Base-by-base conservation (phyloP, 2,797 vertebrate genomes). In the Halcyon chelicuti region DNA sequence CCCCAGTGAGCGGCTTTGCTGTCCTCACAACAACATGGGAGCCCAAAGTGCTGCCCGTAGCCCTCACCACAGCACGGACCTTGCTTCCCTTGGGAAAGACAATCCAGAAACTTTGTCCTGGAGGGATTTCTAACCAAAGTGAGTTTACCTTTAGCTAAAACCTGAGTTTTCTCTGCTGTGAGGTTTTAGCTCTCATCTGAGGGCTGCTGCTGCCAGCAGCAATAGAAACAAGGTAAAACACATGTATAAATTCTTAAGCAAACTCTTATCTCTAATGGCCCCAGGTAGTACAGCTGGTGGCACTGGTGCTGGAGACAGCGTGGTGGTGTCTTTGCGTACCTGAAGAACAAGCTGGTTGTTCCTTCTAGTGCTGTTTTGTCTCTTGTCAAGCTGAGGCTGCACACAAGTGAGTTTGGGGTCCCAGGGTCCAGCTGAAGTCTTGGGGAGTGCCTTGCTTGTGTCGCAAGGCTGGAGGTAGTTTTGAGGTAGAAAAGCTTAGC, bases 21-120 rank as follows among this genome's bases (percentile, higher is more conserved):
- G 29, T 62, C 29, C 57, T 21, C 13, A 20, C 19, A 20, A 12
- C 7, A 40, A 7, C 0, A 1, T 0, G 0, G 29, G 19, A 35
- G 31, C 63, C 18, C 33, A 65, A n/a, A 29, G 29, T 57, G 29
- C 40, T 18, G 37, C 37, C 31, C 16, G 5, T 0, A 47, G 18
- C 33, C 51, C 9, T 2, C 2, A 9, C 12, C 51, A 28, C 0
- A 0, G n/a, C 9, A 0, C 0, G 0, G 35, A 49, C 18, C 14
- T 77, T 2, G 1, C 19, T 44, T 29, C n/a, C 4, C 26, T 4
- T 33, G 5, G 33, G 66, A 63, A n/a, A 35, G 26, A n/a, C 13
- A 25, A 47, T 39, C 39, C 39, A 35, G 21, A 65, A 61, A 25
- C 17, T 54, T 62, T 2, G 2, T 20, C 31, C 60, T 31, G 18